Evolutionary conservation across 2,113 vertebrate species (phyloP), one percentile per base, ranked within the genome.

Genomic region (Panurus biarmicus): DNA sequence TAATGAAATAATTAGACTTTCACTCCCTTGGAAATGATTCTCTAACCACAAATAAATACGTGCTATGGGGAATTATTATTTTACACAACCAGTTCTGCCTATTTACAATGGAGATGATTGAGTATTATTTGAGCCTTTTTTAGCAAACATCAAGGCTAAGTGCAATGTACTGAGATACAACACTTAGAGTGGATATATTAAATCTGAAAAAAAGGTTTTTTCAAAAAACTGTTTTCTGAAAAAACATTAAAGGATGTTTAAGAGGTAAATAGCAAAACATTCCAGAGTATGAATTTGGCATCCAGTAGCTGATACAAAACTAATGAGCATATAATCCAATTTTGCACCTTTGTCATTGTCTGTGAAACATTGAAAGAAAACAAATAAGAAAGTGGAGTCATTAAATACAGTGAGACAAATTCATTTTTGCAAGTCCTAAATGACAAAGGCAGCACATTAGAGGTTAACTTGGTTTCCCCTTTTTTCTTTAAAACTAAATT

Each of bases 311-410:
- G 62, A 70, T 77, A 85, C 64, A 94, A 88, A 92, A 87, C 94
- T 95, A 96, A 96, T 65, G 50, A 90, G 94, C 85, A 88, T 66
- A 85, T 94, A 94, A 96, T 96, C 90, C 82, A 83, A 73, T 95
- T 93, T 73, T 94, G 75, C 62, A 88, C 85, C 38, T 73, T 91
- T 35, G 38, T 90, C 71, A 47, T 51, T 93, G 93, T 62, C 78
- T 73, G 16, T n/a, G 60, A 65, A 83, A 47, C 71, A 58, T 22
- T 66, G 85, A 86, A 81, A 44, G 65, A 84, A 95, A 93, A 95
- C 64, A 96, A 93, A 88, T 72, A 74, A 85, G 85, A 82, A 92
- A 73, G 14, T 60, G 60, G 22, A 86, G 36, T 85, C 51, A 90
- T 94, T 93, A 86, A 92, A 84, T n/a, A 82, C 53, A 38, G 60